Evolutionary conservation across 2,113 vertebrate genomes (phyloP), one percentile per base, ranked within the genome.

Genomic region (Nothoprocta pentlandii): DNA sequence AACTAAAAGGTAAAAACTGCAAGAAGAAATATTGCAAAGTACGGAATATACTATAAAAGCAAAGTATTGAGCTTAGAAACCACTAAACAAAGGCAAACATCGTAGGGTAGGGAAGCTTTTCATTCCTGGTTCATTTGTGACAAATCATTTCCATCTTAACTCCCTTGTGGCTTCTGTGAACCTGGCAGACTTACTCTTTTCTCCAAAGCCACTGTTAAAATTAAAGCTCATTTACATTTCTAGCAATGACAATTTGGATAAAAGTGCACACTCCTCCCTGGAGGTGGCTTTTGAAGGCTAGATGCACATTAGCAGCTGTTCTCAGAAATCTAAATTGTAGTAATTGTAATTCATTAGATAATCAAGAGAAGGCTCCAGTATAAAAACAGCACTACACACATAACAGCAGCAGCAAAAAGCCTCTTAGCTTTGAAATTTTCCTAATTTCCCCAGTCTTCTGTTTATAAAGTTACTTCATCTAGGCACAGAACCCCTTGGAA

Each of bases 291-390:
- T 92, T 12, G 30, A 28, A 26, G 54, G 9, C 28, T 42, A 90
- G 92, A 94, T 84, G 42, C 61, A 85, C 20, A 8, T 51, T 59
- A 77, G 30, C 92, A 94, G 76, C 54, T 91, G 88, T 88, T 90
- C 61, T 69, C 21, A 70, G 41, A 95, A 90, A 42, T 36, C 23
- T 42, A 54, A 66, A 91, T 83, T 88, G 75, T 90, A 80, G 54
- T 70, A 85, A 63, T 59, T 51, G 20, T 80, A 94, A 94, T 85
- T 95, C 41, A 95, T 77, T 85, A 80, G 61, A 59, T 77, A 44
- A 90, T 74, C 41, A 90, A 69, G n/a, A 82, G 68, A 77, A 83
- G 67, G 20, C 46, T 88, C 4, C 0, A 47, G 13, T 80, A 79
- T 87, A 87, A 94, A 62, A 68, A 76, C 12, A 80, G 7, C 49